phyloP scores from a whole-genome alignment of 2,888 invertebrate genomes.

The Deilephila porcellus region DNA sequence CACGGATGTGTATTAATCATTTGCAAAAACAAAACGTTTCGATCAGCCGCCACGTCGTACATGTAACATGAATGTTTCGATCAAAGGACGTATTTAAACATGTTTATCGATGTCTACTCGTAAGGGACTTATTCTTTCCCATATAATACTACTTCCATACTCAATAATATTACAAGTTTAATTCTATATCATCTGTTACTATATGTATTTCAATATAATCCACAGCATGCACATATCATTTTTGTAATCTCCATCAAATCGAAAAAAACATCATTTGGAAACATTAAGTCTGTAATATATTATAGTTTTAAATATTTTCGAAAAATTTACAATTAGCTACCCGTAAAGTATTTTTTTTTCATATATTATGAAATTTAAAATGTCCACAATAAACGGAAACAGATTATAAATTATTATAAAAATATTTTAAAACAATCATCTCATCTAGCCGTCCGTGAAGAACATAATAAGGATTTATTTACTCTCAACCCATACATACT shows the following conservation, averaged over 20 bases:
- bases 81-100: neutral
- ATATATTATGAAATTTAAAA: conserved; percentile 1
- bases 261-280: conserved; percentile 9
- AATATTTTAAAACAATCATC: neutral
- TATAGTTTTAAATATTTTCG: conserved; percentile 70
- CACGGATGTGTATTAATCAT: neutral
- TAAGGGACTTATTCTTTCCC: conserved; percentile 1
- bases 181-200: neutral
- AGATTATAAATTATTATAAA: neutral
- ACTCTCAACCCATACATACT: neutral
- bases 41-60: conserved; percentile 18
- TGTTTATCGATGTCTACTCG: neutral
- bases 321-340: conserved; percentile 65
- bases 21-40: neutral
- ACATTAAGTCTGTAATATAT: conserved; percentile 28
- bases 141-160: conserved; percentile 25
- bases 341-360: conserved; percentile 6
- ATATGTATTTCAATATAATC: neutral
- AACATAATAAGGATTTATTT: neutral
- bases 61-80: conserved; percentile 13
- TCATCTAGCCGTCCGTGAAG: conserved; percentile 9
- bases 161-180: conserved; percentile 1
- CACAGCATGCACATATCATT: conserved; percentile 18
- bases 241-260: conserved; percentile 23
- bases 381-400: conserved; percentile 2